phyloP scores from a whole-genome alignment of 2,113 vertebrate species.

The Centropristis striata region DNA sequence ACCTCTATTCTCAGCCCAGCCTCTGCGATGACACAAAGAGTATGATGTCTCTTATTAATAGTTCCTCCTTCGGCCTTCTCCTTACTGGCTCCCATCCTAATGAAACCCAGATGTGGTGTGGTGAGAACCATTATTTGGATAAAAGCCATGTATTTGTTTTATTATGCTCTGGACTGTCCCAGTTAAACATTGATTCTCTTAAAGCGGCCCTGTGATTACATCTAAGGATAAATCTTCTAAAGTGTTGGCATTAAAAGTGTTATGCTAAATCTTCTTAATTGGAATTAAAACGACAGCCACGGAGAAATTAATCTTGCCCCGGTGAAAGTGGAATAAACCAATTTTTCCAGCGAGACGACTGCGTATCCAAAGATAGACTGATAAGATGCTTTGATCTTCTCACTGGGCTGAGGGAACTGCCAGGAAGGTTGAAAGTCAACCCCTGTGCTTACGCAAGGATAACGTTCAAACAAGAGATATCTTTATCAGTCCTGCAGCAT shows the following conservation, averaged over 20 bases:
- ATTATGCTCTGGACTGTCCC: background rate
- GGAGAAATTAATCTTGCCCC: background rate
- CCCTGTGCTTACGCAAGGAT: background rate
- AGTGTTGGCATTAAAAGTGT: background rate
- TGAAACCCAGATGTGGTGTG: constrained; percentile 50
- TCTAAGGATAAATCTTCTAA: background rate
- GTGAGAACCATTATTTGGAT: constrained; percentile 8
- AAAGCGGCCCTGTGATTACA: constrained; percentile 4
- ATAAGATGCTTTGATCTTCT: constrained; percentile 22
- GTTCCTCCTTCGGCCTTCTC: background rate
- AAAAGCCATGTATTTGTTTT: constrained; percentile 20
- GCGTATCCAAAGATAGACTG: background rate
- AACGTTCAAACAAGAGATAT: constrained; percentile 1
- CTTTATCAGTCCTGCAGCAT: constrained; percentile 7
- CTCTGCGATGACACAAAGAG: constrained; percentile 48
- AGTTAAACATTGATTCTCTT: background rate
- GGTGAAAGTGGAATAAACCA: background rate
- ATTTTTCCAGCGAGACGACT: background rate
- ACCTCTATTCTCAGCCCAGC: constrained; percentile 45
- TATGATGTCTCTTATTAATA: constrained; percentile 48
- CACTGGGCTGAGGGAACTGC: background rate
- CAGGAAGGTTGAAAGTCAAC: constrained; percentile 10
- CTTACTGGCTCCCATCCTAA: constrained; percentile 32
- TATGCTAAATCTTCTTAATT: background rate
- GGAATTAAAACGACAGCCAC: background rate